phyloP scores from a whole-genome alignment of 2,797 vertebrate genomes.

The Vultur gryphus region DNA sequence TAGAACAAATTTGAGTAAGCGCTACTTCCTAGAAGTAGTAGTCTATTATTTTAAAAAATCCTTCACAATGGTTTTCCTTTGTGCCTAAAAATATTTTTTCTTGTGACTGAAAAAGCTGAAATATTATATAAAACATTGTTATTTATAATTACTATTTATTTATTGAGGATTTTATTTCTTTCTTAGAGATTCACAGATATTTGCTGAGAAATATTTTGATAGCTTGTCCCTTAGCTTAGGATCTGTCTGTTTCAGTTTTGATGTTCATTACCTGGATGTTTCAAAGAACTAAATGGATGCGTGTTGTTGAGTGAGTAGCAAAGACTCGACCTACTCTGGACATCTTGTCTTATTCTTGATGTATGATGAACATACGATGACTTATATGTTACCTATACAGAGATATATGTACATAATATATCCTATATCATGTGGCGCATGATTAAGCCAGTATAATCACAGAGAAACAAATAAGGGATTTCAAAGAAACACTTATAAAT shows the following conservation, averaged over 20 bases:
- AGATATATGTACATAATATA: background rate
- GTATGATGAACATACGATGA: background rate
- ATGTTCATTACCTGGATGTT: background rate
- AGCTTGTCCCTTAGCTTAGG: background rate
- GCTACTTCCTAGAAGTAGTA: background rate
- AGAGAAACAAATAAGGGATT: background rate
- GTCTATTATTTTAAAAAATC: background rate
- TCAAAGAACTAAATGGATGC: background rate
- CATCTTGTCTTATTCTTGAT: background rate
- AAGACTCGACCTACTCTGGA: background rate
- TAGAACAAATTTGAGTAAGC: background rate
- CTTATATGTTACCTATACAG: background rate
- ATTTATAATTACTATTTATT: background rate
- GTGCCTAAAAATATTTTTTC: background rate
- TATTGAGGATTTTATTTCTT: background rate
- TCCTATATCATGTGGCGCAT: fast-evolving
- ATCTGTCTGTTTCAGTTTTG: background rate
- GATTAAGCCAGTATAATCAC: background rate
- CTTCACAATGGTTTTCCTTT: background rate
- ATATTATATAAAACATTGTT: background rate
- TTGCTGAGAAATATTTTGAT: background rate
- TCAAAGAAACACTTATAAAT: background rate
- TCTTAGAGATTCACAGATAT: background rate
- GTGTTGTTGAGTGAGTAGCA: background rate
- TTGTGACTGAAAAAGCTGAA: background rate